Evolutionary conservation across 1,140 invertebrate genomes (phyloP), one percentile per base, ranked within the genome.

Genomic region (Aphelenchoides avenae): DNA sequence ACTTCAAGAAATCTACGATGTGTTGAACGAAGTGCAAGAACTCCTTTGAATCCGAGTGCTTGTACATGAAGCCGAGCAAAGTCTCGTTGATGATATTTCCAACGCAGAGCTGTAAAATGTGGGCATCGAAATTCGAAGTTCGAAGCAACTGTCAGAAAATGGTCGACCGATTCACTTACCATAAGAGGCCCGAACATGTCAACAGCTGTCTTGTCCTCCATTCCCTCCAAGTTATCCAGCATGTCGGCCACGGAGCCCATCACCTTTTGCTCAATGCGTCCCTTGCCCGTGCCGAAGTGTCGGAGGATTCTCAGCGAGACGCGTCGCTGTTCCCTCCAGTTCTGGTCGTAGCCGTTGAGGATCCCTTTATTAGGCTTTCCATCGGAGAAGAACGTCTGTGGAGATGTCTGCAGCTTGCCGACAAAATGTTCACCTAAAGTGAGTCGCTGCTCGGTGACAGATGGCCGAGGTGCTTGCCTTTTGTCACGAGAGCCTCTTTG

Each of bases 401-500:
- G 15, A 11, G 41, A 26, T 43, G 9, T 26, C 15, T 15, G 9
- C 15, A 11, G 18, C 30, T 43, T 43, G 6, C 41, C 41, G 15
- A 7, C 30, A 43, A 43, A 43, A 43, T 43, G 41, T 15, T 43
- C 41, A 15, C 41, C 41, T 43, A 43, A 43, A 43, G n/a, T n/a
- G n/a, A n/a, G n/a, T n/a, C n/a, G n/a, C n/a, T n/a, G n/a, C n/a
- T n/a, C n/a, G n/a, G n/a, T n/a, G n/a, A n/a, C n/a, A n/a, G n/a
- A 36, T 36, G 11, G 11, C 11, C 11, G 11, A n/a, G n/a, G 11
- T 36, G 11, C 13, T 15, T 43, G 7, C 46, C 46, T 48, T 31
- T 48, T 39, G 46, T 48, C 11, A 48, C 46, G n/a, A 48, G 46
- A 34, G 27, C 7, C 18, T 48, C 46, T 48, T 48, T 48, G 9